Conservation (phyloP, 2,888 invertebrate genomes). For the Tineola bisselliella region DNA sequence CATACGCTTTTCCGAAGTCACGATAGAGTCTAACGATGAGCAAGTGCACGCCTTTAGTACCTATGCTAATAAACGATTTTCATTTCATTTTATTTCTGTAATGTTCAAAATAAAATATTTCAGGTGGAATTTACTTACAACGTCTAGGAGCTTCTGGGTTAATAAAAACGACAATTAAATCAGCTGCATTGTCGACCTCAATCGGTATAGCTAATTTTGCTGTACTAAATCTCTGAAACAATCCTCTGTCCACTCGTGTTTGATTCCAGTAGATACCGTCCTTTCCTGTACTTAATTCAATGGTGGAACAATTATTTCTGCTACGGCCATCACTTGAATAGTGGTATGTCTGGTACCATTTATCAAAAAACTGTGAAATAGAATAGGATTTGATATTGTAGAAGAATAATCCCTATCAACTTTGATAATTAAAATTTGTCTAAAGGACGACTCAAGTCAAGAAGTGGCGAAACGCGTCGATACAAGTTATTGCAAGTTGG, state of each 20-base stretch:
- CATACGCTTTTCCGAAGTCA: too few relatives aligned
- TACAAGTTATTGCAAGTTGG: too few relatives aligned
- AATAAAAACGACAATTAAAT: slow-evolving; percentile 33
- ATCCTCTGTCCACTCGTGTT: slow-evolving; percentile 41
- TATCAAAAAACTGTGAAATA: slow-evolving; percentile 39
- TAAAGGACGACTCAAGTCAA: too few relatives aligned
- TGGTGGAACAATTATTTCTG: slow-evolving; percentile 41
- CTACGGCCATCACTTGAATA: slow-evolving; percentile 43
- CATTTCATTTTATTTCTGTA: too few relatives aligned
- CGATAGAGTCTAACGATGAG: too few relatives aligned
- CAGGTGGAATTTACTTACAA: slow-evolving; percentile 40
- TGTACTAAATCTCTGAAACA: slow-evolving; percentile 44
- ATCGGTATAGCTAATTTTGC: slow-evolving; percentile 31
- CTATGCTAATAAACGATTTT: too few relatives aligned
- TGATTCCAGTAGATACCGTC: slow-evolving; percentile 40
- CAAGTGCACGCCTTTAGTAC: too few relatives aligned
- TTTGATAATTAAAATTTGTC: too few relatives aligned
- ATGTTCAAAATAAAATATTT: too few relatives aligned
- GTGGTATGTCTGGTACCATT: slow-evolving; percentile 47
- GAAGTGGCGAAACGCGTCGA: too few relatives aligned
- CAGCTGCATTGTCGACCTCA: slow-evolving; percentile 29
- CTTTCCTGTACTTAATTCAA: slow-evolving; percentile 32
- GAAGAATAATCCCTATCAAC: too few relatives aligned
- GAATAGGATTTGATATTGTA: too few relatives aligned
- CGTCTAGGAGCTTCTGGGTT: slow-evolving; percentile 43